Evolutionary conservation across 2,797 vertebrate species (phyloP).

Genomic region (Pipistrellus kuhlii): DNA sequence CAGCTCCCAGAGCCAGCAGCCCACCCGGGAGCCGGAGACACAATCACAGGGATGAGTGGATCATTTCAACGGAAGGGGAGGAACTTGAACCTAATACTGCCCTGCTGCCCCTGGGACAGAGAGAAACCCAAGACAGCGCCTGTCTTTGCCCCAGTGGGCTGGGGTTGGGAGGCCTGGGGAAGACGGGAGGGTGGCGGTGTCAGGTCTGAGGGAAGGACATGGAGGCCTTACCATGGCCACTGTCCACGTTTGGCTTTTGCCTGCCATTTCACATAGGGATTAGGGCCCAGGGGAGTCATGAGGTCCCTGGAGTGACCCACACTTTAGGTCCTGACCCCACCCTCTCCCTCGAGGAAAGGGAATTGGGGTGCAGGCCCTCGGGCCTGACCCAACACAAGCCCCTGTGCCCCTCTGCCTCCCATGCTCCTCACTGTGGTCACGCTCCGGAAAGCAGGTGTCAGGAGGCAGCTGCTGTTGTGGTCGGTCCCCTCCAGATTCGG

Average conservation of each 20-base stretch:
- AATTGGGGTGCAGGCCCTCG: not conserved
- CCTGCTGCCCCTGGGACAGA: not conserved
- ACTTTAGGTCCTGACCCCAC: not conserved
- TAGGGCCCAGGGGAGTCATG: not conserved
- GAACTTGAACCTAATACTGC: not conserved
- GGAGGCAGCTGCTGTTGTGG: constrained; percentile 71
- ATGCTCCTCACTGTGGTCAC: not conserved
- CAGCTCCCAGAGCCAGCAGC: not conserved
- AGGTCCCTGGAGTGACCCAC: not conserved
- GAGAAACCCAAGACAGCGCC: not conserved
- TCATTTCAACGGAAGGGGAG: not conserved
- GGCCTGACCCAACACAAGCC: not conserved
- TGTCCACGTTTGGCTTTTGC: not conserved
- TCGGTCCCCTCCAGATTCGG: constrained; percentile 81
- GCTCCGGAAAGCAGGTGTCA: constrained; percentile 79
- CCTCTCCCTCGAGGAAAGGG: not conserved
- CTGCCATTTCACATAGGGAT: not conserved
- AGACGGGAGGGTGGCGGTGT: not conserved
- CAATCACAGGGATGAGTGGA: not conserved
- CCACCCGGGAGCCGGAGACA: not conserved
- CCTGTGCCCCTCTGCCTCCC: not conserved
- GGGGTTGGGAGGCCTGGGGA: not conserved
- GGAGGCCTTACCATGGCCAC: not conserved
- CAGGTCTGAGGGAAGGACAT: not conserved
- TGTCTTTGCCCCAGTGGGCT: not conserved